These are phyloP conservation scores for Rhingia campestris DNA, from an alignment of 2,888 invertebrate species.

Conservation along the genomic window DNA sequence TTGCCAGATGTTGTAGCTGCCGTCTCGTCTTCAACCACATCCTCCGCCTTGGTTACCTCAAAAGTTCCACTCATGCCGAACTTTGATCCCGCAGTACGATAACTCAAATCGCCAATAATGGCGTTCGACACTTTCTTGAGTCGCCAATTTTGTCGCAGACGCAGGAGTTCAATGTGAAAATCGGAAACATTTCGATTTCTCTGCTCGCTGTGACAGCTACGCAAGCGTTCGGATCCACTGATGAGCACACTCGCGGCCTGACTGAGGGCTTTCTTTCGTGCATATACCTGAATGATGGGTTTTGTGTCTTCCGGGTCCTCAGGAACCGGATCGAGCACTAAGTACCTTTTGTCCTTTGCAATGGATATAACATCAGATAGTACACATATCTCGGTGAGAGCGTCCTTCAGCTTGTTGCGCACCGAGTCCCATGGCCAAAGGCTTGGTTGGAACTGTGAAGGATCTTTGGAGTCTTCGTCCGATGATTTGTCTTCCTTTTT, in stretches of 20 bases:
- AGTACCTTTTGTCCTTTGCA: conserved; percentile 95
- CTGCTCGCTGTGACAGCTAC: conserved; percentile 91
- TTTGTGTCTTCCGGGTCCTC: conserved; percentile 91
- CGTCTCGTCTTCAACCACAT: conserved; percentile 81
- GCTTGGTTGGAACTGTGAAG: conserved; percentile 91
- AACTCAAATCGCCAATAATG: conserved; percentile 97
- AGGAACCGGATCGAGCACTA: conserved; percentile 96
- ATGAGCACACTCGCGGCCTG: conserved; percentile 93
- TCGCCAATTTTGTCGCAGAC: conserved; percentile 96
- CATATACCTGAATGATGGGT: conserved; percentile 94
- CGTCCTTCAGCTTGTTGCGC: conserved; percentile 92
- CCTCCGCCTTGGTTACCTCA: conserved; percentile 96
- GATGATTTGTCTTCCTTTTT: conserved; percentile 88
- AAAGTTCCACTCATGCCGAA: conserved; percentile 96
- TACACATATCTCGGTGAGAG: conserved; percentile 95
- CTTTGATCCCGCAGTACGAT: conserved; percentile 96
- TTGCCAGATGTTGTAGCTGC: conserved; percentile 83
- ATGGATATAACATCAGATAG: conserved; percentile 95
- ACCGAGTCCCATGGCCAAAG: conserved; percentile 98
- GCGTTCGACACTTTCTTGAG: conserved; percentile 97
- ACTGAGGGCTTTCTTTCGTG: conserved; percentile 94
- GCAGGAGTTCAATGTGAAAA: conserved; percentile 95
- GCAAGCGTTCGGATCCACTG: conserved; percentile 93
- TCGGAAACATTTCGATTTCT: conserved; percentile 91
- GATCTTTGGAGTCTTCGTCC: conserved; percentile 88